Evolutionary conservation across 2,888 invertebrate genomes (phyloP), one percentile per base, ranked within the genome.

Genomic region (Dendrolimus pini): DNA sequence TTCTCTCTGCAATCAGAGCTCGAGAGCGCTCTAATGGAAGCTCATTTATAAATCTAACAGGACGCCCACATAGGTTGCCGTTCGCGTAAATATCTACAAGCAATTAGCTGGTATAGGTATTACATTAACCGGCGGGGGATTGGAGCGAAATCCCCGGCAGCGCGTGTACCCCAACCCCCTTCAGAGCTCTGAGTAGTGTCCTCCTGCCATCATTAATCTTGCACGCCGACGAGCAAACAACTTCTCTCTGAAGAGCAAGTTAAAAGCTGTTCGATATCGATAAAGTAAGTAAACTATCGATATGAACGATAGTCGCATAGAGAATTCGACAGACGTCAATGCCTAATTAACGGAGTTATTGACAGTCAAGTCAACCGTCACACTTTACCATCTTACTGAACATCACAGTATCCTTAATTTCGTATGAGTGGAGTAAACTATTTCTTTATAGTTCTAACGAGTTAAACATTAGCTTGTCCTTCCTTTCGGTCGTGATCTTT

Each of bases 121-220:
- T 65, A 62, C 67, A 68, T 68, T 72, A 70, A 70, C 71, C 62
- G 65, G 69, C 59, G 63, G 72, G 69, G 70, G 71, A 70, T 75
- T 68, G 71, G 73, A 71, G 72, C 65, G 64, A 73, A 75, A 76
- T 72, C 74, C 73, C 66, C 65, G 65, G 60, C 54, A 60, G 57
- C 53, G 47, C 59, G 55, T 53, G 54, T 13, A 56, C 59, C 62
- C 70, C 67, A 66, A 60, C 67, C 63, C 56, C 70, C 70, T 69
- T 66, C 64, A 62, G 59, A 62, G 58, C 62, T 71, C 72, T 73
- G 74, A 73, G 65, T 77, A 72, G 70, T 80, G 77, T 84, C 81
- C 71, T 81, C 77, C 74, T 68, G 77, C 72, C 71, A 82, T 82
- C 85, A 88, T 89, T 89, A 89, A 89, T 89, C 89, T 89, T 89